phyloP scores from a whole-genome alignment of 92 coral and sea anemone species.

The Meandrina meandrites region DNA sequence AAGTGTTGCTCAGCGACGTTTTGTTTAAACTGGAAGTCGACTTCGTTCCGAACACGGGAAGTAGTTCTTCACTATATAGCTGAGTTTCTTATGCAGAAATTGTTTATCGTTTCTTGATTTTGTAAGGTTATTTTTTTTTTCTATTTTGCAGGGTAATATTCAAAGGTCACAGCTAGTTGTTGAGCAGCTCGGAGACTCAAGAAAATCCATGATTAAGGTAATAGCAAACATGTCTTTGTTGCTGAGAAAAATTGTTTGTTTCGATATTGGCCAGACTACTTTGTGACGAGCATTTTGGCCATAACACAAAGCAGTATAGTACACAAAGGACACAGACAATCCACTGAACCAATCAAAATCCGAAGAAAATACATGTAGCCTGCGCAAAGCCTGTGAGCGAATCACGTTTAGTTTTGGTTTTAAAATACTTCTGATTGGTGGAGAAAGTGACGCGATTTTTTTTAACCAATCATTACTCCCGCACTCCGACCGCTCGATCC shows the following conservation, averaged over 20 bases:
- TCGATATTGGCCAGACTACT: background rate
- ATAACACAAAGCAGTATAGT: too few relatives aligned
- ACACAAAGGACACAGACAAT: too few relatives aligned
- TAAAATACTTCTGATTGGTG: too few relatives aligned
- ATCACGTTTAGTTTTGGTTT: too few relatives aligned
- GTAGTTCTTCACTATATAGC: background rate
- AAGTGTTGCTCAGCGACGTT: background rate
- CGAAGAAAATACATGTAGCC: too few relatives aligned
- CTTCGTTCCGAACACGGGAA: background rate
- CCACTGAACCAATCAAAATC: too few relatives aligned
- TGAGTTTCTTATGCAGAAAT: background rate
- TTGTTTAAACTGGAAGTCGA: background rate
- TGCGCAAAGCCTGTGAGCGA: too few relatives aligned
- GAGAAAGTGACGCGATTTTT: too few relatives aligned
- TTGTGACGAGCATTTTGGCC: too few relatives aligned
- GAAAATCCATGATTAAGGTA: constrained; percentile 96
- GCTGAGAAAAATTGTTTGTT: background rate
- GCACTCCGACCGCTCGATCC: too few relatives aligned
- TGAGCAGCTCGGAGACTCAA: constrained; percentile 91
- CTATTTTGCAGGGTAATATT: constrained; percentile 84
- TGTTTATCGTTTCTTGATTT: background rate
- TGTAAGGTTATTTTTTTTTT: background rate
- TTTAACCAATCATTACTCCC: too few relatives aligned
- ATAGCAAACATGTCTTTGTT: background rate
- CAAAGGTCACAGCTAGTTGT: constrained; percentile 96